Percentiles rank a stretch among this genome's conserved stretches.
Conservation (phyloP, 2,113 vertebrate species). For the Eurypyga helias region DNA sequence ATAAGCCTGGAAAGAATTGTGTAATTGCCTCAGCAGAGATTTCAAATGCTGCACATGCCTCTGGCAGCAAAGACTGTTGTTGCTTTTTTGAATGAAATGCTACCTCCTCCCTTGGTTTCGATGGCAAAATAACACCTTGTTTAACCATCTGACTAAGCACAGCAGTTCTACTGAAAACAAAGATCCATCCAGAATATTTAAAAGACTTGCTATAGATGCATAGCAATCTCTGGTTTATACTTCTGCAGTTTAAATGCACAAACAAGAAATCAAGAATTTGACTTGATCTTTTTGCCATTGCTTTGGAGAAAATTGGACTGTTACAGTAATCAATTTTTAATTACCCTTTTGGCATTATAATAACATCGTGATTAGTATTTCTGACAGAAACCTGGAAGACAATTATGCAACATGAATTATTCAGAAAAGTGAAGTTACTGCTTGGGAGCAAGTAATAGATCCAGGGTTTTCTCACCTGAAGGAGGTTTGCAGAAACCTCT, state of each 20-base stretch:
- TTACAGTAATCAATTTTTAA: slow-evolving; percentile 10
- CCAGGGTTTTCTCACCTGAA: neutral
- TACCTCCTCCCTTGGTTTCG: neutral
- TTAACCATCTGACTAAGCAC: neutral
- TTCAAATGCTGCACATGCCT: neutral
- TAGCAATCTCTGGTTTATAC: neutral
- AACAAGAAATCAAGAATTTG: neutral
- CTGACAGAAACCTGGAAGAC: slow-evolving; percentile 32
- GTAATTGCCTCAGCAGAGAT: neutral
- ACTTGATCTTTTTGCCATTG: neutral
- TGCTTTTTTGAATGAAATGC: neutral
- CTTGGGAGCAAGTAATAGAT: neutral
- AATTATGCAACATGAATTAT: slow-evolving; percentile 21
- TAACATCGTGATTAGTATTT: slow-evolving; percentile 37
- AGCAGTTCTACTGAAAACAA: neutral
- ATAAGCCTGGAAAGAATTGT: neutral
- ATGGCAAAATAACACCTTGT: neutral
- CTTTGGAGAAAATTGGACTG: neutral
- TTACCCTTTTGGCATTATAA: neutral
- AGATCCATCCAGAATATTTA: neutral
- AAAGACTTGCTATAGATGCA: neutral
- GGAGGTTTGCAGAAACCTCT: neutral
- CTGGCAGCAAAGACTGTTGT: neutral
- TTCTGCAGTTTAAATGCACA: neutral
- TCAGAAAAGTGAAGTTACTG: neutral